Conservation (phyloP, 2,797 vertebrate species). For the Percopsis omiscomaycus region DNA sequence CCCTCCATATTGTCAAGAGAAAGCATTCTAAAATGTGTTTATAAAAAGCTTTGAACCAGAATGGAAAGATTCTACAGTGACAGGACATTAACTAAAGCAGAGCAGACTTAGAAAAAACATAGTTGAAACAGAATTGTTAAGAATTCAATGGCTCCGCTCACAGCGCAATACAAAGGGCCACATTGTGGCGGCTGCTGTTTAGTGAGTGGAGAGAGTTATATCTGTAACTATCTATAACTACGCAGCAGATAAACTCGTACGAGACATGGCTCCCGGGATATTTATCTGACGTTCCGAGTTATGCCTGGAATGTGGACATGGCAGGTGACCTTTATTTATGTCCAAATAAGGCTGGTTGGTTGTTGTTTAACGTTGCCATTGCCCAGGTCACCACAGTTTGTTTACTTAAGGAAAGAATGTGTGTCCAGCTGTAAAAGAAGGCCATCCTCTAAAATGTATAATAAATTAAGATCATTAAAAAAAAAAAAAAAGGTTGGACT, state of each 20-base stretch:
- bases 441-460: no score
- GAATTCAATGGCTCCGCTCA: constrained; percentile 25
- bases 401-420: constrained; percentile 56
- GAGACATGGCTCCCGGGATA: constrained; percentile 55
- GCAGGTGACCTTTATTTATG: constrained; percentile 71
- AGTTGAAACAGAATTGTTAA: constrained; percentile 22
- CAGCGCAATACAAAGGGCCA: constrained; percentile 42
- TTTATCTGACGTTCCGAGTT: constrained; percentile 60
- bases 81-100: constrained; percentile 23
- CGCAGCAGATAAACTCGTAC: constrained; percentile 36
- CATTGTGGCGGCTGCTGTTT: constrained; percentile 42
- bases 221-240: constrained; percentile 28
- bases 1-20: no score
- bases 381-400: constrained; percentile 48
- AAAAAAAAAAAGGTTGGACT: no score
- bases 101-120: constrained; percentile 40
- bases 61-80: not conserved
- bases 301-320: constrained; percentile 71
- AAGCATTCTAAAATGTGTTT: constrained; percentile 1
- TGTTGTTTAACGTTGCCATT: constrained; percentile 61
- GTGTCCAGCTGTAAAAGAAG: constrained; percentile 17
- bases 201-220: constrained; percentile 49
- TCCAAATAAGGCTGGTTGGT: constrained; percentile 60
- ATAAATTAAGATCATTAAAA: no score
- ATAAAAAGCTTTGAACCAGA: constrained; percentile 1